These are phyloP conservation scores for Erebia ligea DNA, from an alignment of 2,888 invertebrate genomes.

Conservation along the genomic window DNA sequence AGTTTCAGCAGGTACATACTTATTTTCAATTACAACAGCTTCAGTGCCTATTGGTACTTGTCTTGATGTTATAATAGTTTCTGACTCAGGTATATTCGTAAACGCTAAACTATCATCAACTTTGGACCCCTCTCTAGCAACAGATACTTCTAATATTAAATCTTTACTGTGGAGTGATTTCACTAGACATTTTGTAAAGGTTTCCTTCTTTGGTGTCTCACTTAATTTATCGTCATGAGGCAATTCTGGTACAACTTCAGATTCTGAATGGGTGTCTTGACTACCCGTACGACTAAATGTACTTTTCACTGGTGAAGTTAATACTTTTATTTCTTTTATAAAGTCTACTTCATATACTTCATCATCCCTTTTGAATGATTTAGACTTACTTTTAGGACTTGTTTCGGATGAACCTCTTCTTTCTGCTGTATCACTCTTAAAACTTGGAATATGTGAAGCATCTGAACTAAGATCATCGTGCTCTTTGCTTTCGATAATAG, in stretches of 20 bases:
- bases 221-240: slow-evolving; percentile 72
- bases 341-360: slow-evolving; percentile 80
- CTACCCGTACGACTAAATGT: slow-evolving; percentile 80
- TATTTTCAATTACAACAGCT: slow-evolving; percentile 59
- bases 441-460: slow-evolving; percentile 75
- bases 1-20: slow-evolving; percentile 55
- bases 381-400: slow-evolving; percentile 76
- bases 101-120: slow-evolving; percentile 20
- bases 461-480: slow-evolving; percentile 77
- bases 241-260: slow-evolving; percentile 78
- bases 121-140: slow-evolving; percentile 54
- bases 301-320: slow-evolving; percentile 77
- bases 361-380: slow-evolving; percentile 76
- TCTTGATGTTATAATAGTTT: slow-evolving; percentile 50
- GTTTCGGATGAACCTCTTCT: slow-evolving; percentile 68
- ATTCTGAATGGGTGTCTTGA: slow-evolving; percentile 83
- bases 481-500: slow-evolving; percentile 78
- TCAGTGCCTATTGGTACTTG: slow-evolving; percentile 57
- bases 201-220: slow-evolving; percentile 70
- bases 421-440: slow-evolving; percentile 71
- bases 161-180: slow-evolving; percentile 75
- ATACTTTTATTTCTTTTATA: slow-evolving; percentile 80
- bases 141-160: slow-evolving; percentile 75
- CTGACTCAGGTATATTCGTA: slow-evolving; percentile 27
- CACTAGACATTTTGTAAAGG: slow-evolving; percentile 67